phyloP scores from a whole-genome alignment of 2,888 invertebrate species.

The Aplocera efformata region DNA sequence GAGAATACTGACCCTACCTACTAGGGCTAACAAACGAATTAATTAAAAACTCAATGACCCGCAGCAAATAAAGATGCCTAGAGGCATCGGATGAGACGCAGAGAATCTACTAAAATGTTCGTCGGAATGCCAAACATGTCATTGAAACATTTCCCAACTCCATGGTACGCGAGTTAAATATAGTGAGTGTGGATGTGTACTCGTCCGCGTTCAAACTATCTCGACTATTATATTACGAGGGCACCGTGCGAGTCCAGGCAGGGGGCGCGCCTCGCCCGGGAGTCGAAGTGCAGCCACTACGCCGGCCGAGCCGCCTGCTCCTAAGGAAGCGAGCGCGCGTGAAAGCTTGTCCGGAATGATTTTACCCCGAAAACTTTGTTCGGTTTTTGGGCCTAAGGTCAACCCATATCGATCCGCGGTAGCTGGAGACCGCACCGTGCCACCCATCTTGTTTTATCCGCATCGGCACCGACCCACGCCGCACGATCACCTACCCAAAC shows the following conservation, averaged over 20 bases:
- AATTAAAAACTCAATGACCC: no score
- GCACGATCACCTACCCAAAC: no score
- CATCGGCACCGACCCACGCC: slow-evolving; percentile 26
- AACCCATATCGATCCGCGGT: slow-evolving; percentile 67
- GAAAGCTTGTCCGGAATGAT: slow-evolving; percentile 5
- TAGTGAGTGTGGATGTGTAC: slow-evolving; percentile 13
- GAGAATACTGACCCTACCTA: no score
- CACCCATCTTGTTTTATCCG: slow-evolving; percentile 39
- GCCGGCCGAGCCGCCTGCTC: background rate
- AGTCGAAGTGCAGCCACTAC: background rate
- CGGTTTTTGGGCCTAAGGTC: slow-evolving; percentile 58
- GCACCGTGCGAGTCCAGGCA: background rate
- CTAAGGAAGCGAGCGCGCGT: background rate
- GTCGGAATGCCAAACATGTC: slow-evolving; percentile 14
- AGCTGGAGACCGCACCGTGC: slow-evolving; percentile 57
- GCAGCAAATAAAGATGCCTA: no score
- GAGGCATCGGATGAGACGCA: no score
- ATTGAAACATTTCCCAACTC: slow-evolving; percentile 16
- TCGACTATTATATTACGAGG: slow-evolving; percentile 5
- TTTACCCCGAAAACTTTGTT: slow-evolving; percentile 35
- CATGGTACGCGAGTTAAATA: slow-evolving; percentile 17
- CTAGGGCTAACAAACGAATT: no score
- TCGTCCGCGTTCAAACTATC: slow-evolving; percentile 1
- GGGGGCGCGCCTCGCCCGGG: background rate
- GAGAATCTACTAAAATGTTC: background rate